Conservation (phyloP, 2,888 invertebrate species). For the Sycophila texana region DNA sequence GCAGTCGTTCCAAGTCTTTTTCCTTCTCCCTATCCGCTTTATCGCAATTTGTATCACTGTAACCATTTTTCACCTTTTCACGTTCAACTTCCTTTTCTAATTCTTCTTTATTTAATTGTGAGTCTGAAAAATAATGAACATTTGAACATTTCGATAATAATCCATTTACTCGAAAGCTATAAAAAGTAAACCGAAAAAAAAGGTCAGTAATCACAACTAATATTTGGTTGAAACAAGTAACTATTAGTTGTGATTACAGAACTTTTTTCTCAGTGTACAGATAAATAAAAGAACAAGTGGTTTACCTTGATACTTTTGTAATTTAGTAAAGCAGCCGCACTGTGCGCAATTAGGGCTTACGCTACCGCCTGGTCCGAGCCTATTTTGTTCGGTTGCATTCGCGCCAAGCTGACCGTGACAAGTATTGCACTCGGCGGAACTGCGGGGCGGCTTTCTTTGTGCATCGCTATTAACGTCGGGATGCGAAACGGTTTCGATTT, state of each 20-base stretch:
- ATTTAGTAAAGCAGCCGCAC: conserved; percentile 60
- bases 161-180: too few relatives aligned
- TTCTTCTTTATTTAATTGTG: conserved; percentile 57
- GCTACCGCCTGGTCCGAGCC: conserved; percentile 62
- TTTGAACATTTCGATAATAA: not conserved
- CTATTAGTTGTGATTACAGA: too few relatives aligned
- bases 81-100: conserved; percentile 58
- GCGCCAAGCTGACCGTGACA: conserved; percentile 57
- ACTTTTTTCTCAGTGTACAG: too few relatives aligned
- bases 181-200: too few relatives aligned
- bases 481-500: conserved; percentile 59
- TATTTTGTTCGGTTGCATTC: conserved; percentile 58
- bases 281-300: not conserved
- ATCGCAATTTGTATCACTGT: conserved; percentile 59
- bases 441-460: conserved; percentile 53
- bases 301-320: conserved; percentile 60
- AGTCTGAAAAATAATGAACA: conserved; percentile 37
- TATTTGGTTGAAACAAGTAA: too few relatives aligned
- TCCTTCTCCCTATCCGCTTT: conserved; percentile 67
- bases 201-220: too few relatives aligned
- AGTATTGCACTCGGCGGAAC: conserved; percentile 58
- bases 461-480: conserved; percentile 53
- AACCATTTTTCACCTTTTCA: conserved; percentile 50
- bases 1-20: conserved; percentile 72
- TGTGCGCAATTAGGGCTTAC: conserved; percentile 56